These are phyloP conservation scores for Agrotis exclamationis DNA, from an alignment of 2,888 invertebrate genomes.

Conservation along the genomic window DNA sequence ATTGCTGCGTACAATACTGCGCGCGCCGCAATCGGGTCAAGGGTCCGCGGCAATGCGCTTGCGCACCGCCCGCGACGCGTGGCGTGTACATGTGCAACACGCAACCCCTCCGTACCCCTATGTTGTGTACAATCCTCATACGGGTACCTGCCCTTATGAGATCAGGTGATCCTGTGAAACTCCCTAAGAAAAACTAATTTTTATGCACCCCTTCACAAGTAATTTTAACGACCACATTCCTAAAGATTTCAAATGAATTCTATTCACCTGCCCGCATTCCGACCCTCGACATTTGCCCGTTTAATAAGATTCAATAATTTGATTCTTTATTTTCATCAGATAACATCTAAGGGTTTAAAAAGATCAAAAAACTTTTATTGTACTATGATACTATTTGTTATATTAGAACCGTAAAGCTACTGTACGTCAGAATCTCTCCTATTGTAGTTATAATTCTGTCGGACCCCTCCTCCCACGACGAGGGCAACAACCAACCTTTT, in stretches of 20 bases:
- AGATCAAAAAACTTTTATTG: constrained; percentile 61
- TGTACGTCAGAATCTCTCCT: constrained; percentile 55
- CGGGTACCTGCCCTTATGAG: constrained; percentile 85
- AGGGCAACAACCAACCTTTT: constrained; percentile 72
- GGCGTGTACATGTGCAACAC: constrained; percentile 39
- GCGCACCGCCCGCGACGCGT: constrained; percentile 67
- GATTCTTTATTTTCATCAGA: constrained; percentile 69
- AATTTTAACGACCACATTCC: constrained; percentile 80
- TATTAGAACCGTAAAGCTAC: constrained; percentile 45
- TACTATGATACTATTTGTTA: constrained; percentile 54
- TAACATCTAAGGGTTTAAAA: constrained; percentile 59
- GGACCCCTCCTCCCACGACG: constrained; percentile 64
- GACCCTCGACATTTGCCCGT: constrained; percentile 73
- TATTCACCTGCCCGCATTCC: constrained; percentile 85
- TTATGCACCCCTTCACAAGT: constrained; percentile 83
- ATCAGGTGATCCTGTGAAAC: constrained; percentile 82
- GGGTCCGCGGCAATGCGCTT: constrained; percentile 81
- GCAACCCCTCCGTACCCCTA: constrained; percentile 62
- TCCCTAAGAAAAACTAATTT: constrained; percentile 67
- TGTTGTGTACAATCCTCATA: constrained; percentile 63
- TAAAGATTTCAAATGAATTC: constrained; percentile 76
- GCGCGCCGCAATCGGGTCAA: constrained; percentile 88
- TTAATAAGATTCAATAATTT: constrained; percentile 77
- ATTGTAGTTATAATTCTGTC: constrained; percentile 63
- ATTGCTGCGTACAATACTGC: constrained; percentile 90